Conservation (phyloP, 2,888 invertebrate genomes). For the Metallyticus violacea region DNA sequence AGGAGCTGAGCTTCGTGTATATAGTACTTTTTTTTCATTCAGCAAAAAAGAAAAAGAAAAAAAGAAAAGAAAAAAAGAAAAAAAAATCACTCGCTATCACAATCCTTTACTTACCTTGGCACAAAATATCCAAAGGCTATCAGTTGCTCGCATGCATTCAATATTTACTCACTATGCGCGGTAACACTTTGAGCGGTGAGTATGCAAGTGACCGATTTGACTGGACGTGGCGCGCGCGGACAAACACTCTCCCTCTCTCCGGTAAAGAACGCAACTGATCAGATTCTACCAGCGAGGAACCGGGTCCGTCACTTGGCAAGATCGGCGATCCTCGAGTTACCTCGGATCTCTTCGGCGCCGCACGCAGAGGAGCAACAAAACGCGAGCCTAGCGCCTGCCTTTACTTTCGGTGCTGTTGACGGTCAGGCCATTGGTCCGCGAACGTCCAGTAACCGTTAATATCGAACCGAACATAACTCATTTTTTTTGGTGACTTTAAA, state of each 20-base stretch:
- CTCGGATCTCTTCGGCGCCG: not conserved
- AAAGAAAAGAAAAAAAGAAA: too few species aligned
- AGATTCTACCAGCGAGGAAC: not conserved
- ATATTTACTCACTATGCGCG: not conserved
- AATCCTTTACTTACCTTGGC: not conserved
- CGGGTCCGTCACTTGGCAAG: not conserved
- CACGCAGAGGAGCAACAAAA: not conserved
- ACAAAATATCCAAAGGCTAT: not conserved
- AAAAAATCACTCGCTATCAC: not conserved
- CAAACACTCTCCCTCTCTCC: not conserved
- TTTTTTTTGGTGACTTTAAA: not conserved
- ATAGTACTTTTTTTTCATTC: not conserved
- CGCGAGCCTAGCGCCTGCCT: not conserved
- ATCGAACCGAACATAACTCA: not conserved
- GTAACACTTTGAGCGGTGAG: not conserved
- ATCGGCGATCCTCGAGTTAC: not conserved
- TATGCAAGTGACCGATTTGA: not conserved
- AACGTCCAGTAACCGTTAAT: not conserved
- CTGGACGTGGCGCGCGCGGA: not conserved
- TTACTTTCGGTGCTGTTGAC: not conserved
- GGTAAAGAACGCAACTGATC: not conserved
- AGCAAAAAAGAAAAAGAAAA: too few species aligned
- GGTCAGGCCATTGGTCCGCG: too few species aligned
- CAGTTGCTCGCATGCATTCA: not conserved
- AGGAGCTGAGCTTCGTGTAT: not conserved